Evolutionary conservation across 2,888 invertebrate species (phyloP).

Genomic region (Acanthoscelides obtectus): DNA sequence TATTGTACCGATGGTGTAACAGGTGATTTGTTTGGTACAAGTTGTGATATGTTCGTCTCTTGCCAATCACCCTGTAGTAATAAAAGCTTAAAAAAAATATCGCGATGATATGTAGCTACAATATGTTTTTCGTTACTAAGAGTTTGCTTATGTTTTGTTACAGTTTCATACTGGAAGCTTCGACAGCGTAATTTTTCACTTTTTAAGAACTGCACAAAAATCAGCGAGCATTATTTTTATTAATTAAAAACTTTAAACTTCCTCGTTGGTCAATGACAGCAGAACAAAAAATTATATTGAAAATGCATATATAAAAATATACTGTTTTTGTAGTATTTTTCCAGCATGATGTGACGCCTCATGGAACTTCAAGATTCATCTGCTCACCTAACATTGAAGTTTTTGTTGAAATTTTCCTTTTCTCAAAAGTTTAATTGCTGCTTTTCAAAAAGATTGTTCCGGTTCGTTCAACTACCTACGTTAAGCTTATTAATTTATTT

Average conservation of each 20-base stretch:
- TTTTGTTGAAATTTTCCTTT: too few species aligned
- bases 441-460: too few species aligned
- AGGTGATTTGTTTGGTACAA: not conserved
- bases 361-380: too few species aligned
- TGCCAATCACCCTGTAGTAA: not conserved
- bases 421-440: too few species aligned
- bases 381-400: too few species aligned
- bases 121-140: constrained; percentile 24
- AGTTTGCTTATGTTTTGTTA: constrained; percentile 21
- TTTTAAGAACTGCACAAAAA: not conserved
- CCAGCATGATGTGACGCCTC: too few species aligned
- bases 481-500: too few species aligned
- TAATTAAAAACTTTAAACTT: not conserved
- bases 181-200: not conserved
- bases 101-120: constrained; percentile 37
- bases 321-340: not conserved
- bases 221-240: not conserved
- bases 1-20: not conserved
- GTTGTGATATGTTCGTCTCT: not conserved
- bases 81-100: not conserved
- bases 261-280: not conserved
- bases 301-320: not conserved
- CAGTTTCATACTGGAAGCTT: not conserved
- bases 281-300: not conserved
- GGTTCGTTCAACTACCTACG: too few species aligned